phyloP scores from a whole-genome alignment of 2,113 vertebrate genomes.

The Indicator maculatus region DNA sequence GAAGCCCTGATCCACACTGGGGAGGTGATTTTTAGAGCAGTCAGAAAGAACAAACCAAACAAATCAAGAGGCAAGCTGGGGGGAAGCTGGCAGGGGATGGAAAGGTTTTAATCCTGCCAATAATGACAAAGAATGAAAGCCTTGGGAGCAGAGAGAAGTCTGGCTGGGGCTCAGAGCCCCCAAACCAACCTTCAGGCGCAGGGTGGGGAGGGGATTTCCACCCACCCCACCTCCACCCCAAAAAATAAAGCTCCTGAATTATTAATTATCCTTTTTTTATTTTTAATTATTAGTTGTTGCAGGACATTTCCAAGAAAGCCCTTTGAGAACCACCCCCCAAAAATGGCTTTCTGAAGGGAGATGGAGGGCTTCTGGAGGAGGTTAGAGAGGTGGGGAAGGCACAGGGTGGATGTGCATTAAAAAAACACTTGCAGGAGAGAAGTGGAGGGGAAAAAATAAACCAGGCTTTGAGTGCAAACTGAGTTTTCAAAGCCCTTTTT shows the following conservation, averaged over 20 bases:
- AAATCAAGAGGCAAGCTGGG: no score
- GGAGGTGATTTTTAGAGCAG: no score
- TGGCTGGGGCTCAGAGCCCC: no score
- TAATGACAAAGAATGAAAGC: no score
- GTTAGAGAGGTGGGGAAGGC: not conserved
- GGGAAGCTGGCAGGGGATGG: no score
- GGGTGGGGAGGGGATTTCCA: not conserved
- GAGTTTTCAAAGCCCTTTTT: slow-evolving; percentile 5
- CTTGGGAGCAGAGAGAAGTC: no score
- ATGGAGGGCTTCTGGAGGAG: not conserved
- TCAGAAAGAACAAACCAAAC: no score
- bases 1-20: no score
- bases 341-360: not conserved
- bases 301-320: not conserved
- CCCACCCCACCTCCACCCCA: not conserved
- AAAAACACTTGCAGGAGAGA: slow-evolving; percentile 49
- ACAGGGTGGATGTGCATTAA: slow-evolving; percentile 18
- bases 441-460: not conserved
- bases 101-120: no score
- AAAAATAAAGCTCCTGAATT: not conserved
- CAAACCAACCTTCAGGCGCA: no score
- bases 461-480: not conserved
- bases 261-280: not conserved
- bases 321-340: not conserved
- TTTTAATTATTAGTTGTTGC: not conserved